Base-by-base conservation (phyloP, 2,888 invertebrate species). In the Ctena decussata region DNA sequence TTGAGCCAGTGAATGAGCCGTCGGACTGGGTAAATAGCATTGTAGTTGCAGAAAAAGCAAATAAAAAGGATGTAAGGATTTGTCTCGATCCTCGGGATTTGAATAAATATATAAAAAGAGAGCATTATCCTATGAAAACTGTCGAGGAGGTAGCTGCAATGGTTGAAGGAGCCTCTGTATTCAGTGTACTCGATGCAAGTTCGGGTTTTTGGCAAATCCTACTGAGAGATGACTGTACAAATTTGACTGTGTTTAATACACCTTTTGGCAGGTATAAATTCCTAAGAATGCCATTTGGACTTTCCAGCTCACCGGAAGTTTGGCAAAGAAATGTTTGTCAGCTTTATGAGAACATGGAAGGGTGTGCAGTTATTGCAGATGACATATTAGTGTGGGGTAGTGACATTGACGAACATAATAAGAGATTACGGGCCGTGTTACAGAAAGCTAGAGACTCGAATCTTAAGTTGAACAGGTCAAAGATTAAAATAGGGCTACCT, bases 21-120 rank as follows among this genome's bases (percentile, higher is more conserved):
- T 88, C 90, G 53, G 72, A 53, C 0, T 89, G 89, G 87, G 90
- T 91, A 0, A 90, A 83, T 69, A 82, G 77, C n/a, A 77, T 91
- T 82, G 90, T 89, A 0, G 78, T 82, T 27, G 87, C 86, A 3
- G 46, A 32, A 69, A 91, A 89, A 75, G 53, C 70, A 18, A 83
- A 78, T 27, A n/a, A 49, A 70, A 71, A 35, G 27, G 65, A 27
- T 24, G 49, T 82, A 15, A 65, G 86, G 32, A 82, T 86, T 21
- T 84, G 84, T 77, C 53, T 91, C 24, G 91, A 90, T 76, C 91
- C 91, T 12, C 87, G 77, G 73, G 88, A 89, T 60, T 57, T 91
- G 15, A 92, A 92, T 65, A 74, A 70, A 69, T 79, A 84, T 12
- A 80, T 89, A 18, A 32, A 72, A 65, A 18, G 88, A 27, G 76